Percentiles rank a stretch among this genome's conserved stretches.
phyloP scores from a whole-genome alignment of 2,797 vertebrate species.

The Pseudomugil tenellus region DNA sequence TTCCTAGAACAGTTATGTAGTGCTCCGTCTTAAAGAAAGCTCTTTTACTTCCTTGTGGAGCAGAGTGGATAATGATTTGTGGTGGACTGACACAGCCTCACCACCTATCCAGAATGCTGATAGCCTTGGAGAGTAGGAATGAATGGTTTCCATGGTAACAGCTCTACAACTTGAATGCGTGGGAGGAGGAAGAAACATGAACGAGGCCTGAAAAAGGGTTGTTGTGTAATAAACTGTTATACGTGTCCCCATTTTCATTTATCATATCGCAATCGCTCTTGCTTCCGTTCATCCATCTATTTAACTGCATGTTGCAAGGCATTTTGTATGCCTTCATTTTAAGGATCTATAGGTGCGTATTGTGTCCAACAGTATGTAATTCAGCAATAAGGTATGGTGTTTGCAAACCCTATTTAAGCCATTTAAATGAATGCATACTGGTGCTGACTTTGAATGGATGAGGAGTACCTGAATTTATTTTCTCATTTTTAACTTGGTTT shows the following conservation, averaged over 20 bases:
- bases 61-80: slow-evolving; percentile 44
- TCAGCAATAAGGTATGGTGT: neutral
- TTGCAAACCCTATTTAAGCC: slow-evolving; percentile 22
- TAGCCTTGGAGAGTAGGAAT: slow-evolving; percentile 58
- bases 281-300: neutral
- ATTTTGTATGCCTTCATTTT: slow-evolving; percentile 3
- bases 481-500: slow-evolving; percentile 52
- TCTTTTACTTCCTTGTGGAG: slow-evolving; percentile 29
- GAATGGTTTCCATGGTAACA: slow-evolving; percentile 83
- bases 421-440: slow-evolving; percentile 24
- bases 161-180: slow-evolving; percentile 71
- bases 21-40: slow-evolving; percentile 14
- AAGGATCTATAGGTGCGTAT: neutral
- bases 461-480: slow-evolving; percentile 52
- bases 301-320: neutral
- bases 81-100: slow-evolving; percentile 45
- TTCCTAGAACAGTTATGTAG: slow-evolving; percentile 15
- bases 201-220: slow-evolving; percentile 38
- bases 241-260: slow-evolving; percentile 31
- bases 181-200: slow-evolving; percentile 52
- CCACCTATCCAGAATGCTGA: slow-evolving; percentile 63
- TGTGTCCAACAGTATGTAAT: neutral
- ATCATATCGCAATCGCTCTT: neutral
- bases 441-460: slow-evolving; percentile 27
- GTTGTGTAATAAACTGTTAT: slow-evolving; percentile 66